Percentiles rank a stretch among this genome's conserved stretches.
Evolutionary conservation across 2,797 vertebrate genomes (phyloP).

Genomic region (Apogon hyalosoma): DNA sequence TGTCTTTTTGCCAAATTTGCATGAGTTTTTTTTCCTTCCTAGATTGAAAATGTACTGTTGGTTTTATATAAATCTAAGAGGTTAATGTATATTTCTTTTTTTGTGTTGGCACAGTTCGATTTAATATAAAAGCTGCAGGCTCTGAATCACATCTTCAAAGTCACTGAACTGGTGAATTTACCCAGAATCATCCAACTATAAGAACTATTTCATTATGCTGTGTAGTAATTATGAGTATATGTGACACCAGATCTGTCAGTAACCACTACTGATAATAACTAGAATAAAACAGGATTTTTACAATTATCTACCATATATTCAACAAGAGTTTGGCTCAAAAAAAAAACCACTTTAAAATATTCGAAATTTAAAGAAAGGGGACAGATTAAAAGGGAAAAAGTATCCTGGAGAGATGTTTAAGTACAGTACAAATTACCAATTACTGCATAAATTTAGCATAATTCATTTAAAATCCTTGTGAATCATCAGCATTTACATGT

Average conservation of each 20-base stretch:
- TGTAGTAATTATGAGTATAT: conserved; percentile 24
- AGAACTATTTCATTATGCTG: too few species aligned
- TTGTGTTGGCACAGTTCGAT: conserved; percentile 31
- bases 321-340: neutral
- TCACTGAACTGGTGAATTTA: neutral
- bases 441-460: too few species aligned
- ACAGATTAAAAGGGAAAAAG: too few species aligned
- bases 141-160: conserved; percentile 3
- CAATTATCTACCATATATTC: neutral
- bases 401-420: too few species aligned
- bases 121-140: conserved; percentile 9
- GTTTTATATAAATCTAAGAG: conserved; percentile 50
- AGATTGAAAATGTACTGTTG: conserved; percentile 25
- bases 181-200: too few species aligned
- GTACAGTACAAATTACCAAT: too few species aligned
- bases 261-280: conserved; percentile 16
- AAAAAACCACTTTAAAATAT: too few species aligned
- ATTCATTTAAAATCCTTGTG: too few species aligned
- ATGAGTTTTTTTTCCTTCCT: conserved; percentile 41
- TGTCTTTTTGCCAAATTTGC: conserved; percentile 59
- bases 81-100: conserved; percentile 11
- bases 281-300: neutral
- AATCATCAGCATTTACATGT: neutral
- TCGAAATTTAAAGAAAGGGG: too few species aligned
- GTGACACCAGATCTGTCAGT: conserved; percentile 14